Evolutionary conservation across 2,797 vertebrate genomes (phyloP), one percentile per base, ranked within the genome.

Genomic region (Neopelma chrysocephalum): DNA sequence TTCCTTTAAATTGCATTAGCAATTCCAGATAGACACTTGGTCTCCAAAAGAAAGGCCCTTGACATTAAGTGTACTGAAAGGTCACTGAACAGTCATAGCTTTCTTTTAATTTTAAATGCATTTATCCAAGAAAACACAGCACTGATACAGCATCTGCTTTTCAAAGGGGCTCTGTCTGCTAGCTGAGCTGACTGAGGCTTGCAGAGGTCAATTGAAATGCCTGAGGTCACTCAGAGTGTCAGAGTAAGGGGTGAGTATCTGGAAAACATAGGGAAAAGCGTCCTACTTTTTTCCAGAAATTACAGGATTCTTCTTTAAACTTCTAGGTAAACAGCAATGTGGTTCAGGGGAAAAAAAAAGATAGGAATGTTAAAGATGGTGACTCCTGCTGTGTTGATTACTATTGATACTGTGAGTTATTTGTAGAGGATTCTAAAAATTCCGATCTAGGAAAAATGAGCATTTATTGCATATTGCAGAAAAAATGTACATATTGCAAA

Each of bases 71-170:
- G 47, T 76, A 83, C 78, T 86, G 72, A 94, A 95, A 97, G 96
- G 95, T 95, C 95, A 85, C 80, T 81, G 88, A 90, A 75, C 90
- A 95, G 93, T 90, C 92, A 68, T 87, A 92, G 90, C 86, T 96
- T 95, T 90, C 83, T 95, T 95, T 96, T 94, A 92, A 95, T 96
- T 96, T 95, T 89, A 93, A 92, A 92, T 94, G 71, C 65, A 76
- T 95, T 96, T 97, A 87, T 87, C 94, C 78, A 87, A 68, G 91
- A 90, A 93, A 96, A 87, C 3, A 27, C 70, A 62, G 61, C 65
- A 48, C 86, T 95, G 86, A 69, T 89, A 40, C 61, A 92, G 62
- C 83, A 94, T 94, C 88, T 96, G 86, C 78, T 90, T 96, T 95
- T 95, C 88, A 95, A 93, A 95, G 56, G 34, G 73, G 26, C 62